These are phyloP conservation scores for Progne subis DNA, from an alignment of 2,113 vertebrate species.

Conservation along the genomic window DNA sequence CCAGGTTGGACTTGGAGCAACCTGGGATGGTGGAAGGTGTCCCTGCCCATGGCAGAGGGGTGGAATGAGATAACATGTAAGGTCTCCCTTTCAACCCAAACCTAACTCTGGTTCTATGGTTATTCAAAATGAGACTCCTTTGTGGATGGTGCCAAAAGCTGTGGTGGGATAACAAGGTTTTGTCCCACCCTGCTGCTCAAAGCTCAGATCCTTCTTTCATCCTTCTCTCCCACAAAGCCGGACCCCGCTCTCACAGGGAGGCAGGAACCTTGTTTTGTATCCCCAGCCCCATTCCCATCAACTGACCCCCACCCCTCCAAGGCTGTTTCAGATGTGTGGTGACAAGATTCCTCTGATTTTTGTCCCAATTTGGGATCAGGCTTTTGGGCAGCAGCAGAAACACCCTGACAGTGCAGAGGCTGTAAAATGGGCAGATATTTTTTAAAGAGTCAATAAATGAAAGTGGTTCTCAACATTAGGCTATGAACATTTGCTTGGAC, in stretches of 20 bases:
- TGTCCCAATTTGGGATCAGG: not conserved
- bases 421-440: not conserved
- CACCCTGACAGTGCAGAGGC: not conserved
- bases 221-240: not conserved
- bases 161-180: fast-evolving
- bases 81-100: not conserved
- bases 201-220: not conserved
- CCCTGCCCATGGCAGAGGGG: fast-evolving
- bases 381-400: not conserved
- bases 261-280: not conserved
- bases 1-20: not conserved
- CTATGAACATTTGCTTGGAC: not conserved
- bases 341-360: not conserved
- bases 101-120: not conserved
- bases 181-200: not conserved
- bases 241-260: not conserved
- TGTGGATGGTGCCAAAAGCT: not conserved
- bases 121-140: fast-evolving
- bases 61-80: not conserved
- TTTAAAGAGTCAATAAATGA: not conserved
- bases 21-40: not conserved
- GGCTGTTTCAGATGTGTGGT: not conserved
- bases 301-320: not conserved
- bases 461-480: not conserved
- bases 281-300: not conserved